These are phyloP conservation scores for Lagocephalus sceleratus DNA, from an alignment of 2,797 vertebrate genomes.

Conservation along the genomic window DNA sequence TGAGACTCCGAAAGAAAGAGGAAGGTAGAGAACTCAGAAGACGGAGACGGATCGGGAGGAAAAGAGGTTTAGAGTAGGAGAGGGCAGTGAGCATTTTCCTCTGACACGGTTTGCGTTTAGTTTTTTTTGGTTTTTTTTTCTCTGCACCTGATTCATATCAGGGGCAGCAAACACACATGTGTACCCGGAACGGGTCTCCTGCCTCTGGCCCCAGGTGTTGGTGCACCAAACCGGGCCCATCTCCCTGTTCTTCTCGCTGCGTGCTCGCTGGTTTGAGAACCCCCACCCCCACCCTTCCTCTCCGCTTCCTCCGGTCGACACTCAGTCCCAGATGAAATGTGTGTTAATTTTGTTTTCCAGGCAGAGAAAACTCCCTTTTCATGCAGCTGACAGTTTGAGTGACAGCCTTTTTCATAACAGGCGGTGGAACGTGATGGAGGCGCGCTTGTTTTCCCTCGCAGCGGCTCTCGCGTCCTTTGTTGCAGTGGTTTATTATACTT, in stretches of 20 bases:
- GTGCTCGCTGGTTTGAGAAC: too few relatives aligned
- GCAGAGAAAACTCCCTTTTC: slow-evolving; percentile 21
- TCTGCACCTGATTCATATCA: slow-evolving; percentile 58
- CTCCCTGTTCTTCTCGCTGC: too few relatives aligned
- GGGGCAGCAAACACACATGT: slow-evolving; percentile 20
- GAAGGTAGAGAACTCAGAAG: slow-evolving; percentile 28
- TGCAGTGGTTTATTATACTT: slow-evolving; percentile 8
- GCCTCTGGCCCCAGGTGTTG: too few relatives aligned
- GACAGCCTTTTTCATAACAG: slow-evolving; percentile 31
- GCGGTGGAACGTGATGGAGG: slow-evolving; percentile 11
- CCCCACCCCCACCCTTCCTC: too few relatives aligned
- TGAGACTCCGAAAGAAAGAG: slow-evolving; percentile 47
- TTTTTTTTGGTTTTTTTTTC: not conserved
- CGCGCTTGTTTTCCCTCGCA: slow-evolving; percentile 18
- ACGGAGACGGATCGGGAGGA: slow-evolving; percentile 43
- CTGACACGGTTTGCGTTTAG: not conserved
- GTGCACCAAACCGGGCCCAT: too few relatives aligned
- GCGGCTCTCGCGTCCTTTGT: slow-evolving; percentile 24
- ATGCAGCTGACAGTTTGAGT: slow-evolving; percentile 45
- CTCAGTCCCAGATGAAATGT: slow-evolving; percentile 11
- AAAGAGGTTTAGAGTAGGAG: slow-evolving; percentile 52
- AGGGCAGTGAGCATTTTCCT: slow-evolving; percentile 14
- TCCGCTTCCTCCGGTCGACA: slow-evolving; percentile 3
- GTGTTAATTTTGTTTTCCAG: slow-evolving; percentile 35
- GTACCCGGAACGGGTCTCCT: slow-evolving; percentile 9